Conservation (phyloP, 2,888 invertebrate genomes). For the Epinotia bilunana region DNA sequence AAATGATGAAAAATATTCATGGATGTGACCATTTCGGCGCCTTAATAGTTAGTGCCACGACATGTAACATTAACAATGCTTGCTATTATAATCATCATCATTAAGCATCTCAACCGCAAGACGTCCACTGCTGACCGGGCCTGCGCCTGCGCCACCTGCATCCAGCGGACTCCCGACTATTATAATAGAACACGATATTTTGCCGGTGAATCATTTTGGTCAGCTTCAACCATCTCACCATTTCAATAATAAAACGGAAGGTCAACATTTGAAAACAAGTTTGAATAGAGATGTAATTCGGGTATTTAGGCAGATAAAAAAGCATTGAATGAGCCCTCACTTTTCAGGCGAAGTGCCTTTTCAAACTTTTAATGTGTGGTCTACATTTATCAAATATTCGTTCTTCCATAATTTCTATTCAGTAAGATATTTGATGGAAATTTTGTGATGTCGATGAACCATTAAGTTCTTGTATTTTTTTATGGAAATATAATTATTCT, state of each 20-base stretch:
- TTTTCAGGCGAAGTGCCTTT: constrained; percentile 33
- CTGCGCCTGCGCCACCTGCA: too few species aligned
- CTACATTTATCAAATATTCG: constrained; percentile 26
- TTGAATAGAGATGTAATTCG: constrained; percentile 30
- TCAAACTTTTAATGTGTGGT: constrained; percentile 39
- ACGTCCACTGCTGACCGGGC: too few species aligned
- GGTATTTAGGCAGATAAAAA: constrained; percentile 22
- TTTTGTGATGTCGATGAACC: constrained; percentile 6
- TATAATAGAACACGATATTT: constrained; percentile 5
- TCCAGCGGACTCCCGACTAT: too few species aligned
- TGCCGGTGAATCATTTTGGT: neutral
- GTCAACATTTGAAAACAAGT: constrained; percentile 32
- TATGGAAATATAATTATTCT: neutral
- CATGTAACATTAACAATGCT: neutral
- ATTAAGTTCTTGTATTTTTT: constrained; percentile 13
- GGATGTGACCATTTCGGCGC: too few species aligned
- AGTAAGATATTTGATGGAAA: constrained; percentile 6
- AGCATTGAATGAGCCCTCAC: constrained; percentile 34
- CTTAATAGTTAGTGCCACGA: too few species aligned
- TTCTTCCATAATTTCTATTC: constrained; percentile 15
- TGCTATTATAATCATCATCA: neutral
- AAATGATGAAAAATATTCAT: too few species aligned
- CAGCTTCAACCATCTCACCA: constrained; percentile 16
- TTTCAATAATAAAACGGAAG: constrained; percentile 37
- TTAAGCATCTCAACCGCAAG: too few species aligned